Base-by-base conservation (phyloP, 2,797 vertebrate species). In the Zalophus californianus region DNA sequence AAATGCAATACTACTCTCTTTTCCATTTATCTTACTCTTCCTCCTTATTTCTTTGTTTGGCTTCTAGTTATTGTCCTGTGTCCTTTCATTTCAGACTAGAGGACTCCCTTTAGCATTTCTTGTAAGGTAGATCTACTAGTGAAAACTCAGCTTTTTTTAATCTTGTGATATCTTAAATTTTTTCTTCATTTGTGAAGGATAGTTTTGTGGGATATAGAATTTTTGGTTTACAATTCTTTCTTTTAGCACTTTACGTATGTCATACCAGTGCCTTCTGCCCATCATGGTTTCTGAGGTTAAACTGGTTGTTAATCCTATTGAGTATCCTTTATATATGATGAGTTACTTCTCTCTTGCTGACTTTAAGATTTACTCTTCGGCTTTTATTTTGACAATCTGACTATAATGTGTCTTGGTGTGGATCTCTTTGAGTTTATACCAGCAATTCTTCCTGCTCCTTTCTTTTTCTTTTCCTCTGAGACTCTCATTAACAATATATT, bases 21-120 rank as follows among this genome's bases (percentile, higher is more conserved):
- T 95, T 52, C 21, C 56, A 38, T 70, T 52, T 82, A 73, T 80
- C 50, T 77, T 90, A 86, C 44, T 66, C n/a, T 23, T 87, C 13
- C 72, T 72, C 38, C 73, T 75, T 72, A 78, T 91, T 87, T 95
- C n/a, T 68, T 86, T 75, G 27, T 52, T 90, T 93, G 54, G 27
- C 32, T 87, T 87, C 78, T 72, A 73, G 20, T 80, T 72, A 68
- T 54, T 87, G 23, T 27, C 56, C 54, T n/a, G 35, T 68, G 48
- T 86, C 35, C 29, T 86, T 64, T 70, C 25, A 58, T 70, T 93
- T 84, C n/a, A 64, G 32, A 70, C 44, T 50, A 35, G 54, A 50
- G 25, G 23, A 38, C 32, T 86, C 29, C 60, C 21, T 38, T 87
- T 58, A 58, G 62, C 75, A 79, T 79, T 73, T 68, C 84, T 80